A percentile compares a stretch with the other conserved stretches of the same genome.
phyloP scores from a whole-genome alignment of 1,140 invertebrate species.

The Anastrepha obliqua region DNA sequence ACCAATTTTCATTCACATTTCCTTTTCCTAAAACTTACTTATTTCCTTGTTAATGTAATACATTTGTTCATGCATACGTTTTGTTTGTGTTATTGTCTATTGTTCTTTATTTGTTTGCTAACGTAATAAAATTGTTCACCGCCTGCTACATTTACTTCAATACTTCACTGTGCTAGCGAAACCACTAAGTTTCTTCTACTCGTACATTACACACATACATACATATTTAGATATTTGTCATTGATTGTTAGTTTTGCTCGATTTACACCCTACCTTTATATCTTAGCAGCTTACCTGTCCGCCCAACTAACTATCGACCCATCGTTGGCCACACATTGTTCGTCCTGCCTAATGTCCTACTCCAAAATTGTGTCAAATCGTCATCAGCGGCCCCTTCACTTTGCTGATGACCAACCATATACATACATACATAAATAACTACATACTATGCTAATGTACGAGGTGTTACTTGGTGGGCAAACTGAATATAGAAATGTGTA shows the following conservation, averaged over 20 bases:
- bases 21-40: no score
- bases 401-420: background rate
- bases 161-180: no score
- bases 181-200: no score
- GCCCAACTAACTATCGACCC: conserved; percentile 23
- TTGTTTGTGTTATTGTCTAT: background rate
- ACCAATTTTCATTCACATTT: no score
- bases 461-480: conserved; percentile 63
- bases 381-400: background rate
- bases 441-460: conserved; percentile 61
- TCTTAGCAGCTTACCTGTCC: conserved; percentile 1
- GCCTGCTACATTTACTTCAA: conserved; percentile 23
- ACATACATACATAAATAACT: background rate
- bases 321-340: conserved; percentile 4
- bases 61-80: no score
- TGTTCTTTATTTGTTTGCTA: background rate
- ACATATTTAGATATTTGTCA: background rate
- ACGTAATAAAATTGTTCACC: background rate
- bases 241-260: conserved; percentile 30
- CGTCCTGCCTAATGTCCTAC: conserved; percentile 1
- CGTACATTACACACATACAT: background rate
- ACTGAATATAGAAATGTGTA: conserved; percentile 30
- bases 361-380: conserved; percentile 11
- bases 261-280: background rate
- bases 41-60: no score